Conservation (phyloP, 2,888 invertebrate genomes). For the Drosophila nr. fundita region DNA sequence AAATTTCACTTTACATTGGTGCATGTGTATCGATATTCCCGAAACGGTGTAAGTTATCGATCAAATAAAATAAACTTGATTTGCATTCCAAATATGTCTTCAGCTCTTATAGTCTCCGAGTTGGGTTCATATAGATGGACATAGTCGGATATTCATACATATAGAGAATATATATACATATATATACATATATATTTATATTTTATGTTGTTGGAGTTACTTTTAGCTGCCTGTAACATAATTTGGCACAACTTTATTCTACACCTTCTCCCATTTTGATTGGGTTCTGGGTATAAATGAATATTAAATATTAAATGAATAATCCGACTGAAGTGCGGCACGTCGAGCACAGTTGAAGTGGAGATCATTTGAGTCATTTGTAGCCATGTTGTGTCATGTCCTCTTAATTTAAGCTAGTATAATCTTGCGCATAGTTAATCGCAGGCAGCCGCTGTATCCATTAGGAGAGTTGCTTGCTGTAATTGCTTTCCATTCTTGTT, state of each 20-base stretch:
- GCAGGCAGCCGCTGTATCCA: conserved; percentile 16
- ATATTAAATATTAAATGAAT: neutral
- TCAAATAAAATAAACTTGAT: neutral
- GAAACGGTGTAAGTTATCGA: neutral
- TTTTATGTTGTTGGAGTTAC: neutral
- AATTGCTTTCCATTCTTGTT: conserved; percentile 42
- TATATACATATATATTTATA: neutral
- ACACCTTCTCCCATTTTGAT: neutral
- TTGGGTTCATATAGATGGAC: neutral
- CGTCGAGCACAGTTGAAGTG: neutral
- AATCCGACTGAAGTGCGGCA: neutral
- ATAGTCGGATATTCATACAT: neutral
- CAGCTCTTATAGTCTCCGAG: neutral
- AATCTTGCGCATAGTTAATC: conserved; percentile 28
- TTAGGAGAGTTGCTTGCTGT: conserved; percentile 32
- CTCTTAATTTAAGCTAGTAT: conserved; percentile 15
- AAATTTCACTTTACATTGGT: neutral
- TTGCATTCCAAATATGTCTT: accelerated
- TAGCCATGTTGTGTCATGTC: conserved; percentile 14
- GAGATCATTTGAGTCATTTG: neutral
- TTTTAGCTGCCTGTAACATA: neutral
- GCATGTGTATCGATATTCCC: neutral
- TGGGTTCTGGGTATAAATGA: neutral
- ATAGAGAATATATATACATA: neutral
- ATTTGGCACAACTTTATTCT: neutral